Percentiles rank a stretch among this genome's conserved stretches.
Conservation (phyloP, 2,113 vertebrate species). For the Danio rerio region DNA sequence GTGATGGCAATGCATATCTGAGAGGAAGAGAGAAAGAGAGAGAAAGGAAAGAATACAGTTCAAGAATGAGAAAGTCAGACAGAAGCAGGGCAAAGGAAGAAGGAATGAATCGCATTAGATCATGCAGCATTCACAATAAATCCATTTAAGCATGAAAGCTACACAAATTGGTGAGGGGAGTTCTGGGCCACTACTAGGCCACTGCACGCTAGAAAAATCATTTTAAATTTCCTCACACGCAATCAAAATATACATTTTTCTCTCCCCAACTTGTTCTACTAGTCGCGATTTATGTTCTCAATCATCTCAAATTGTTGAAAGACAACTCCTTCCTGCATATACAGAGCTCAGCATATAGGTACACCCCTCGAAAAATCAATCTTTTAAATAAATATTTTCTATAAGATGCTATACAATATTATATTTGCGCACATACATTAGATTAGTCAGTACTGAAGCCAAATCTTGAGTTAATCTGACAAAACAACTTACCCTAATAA, state of each 20-base stretch:
- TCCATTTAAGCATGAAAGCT: slow-evolving; percentile 71
- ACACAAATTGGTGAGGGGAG: slow-evolving; percentile 56
- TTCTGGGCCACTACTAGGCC: slow-evolving; percentile 61
- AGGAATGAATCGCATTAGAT: slow-evolving; percentile 66
- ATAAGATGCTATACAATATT: no score
- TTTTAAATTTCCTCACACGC: not conserved
- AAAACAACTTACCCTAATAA: no score
- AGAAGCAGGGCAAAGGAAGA: slow-evolving; percentile 58
- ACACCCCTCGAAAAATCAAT: slow-evolving; percentile 9
- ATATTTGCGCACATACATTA: no score
- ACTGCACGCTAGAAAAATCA: slow-evolving; percentile 29
- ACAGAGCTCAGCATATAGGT: not conserved
- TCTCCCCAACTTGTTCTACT: slow-evolving; percentile 17
- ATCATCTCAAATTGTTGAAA: slow-evolving; percentile 48
- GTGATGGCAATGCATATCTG: slow-evolving; percentile 80
- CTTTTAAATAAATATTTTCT: no score
- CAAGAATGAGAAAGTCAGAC: slow-evolving; percentile 59
- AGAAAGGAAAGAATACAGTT: slow-evolving; percentile 59
- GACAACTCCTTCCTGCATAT: slow-evolving; percentile 9
- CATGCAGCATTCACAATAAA: slow-evolving; percentile 68
- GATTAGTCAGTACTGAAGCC: no score
- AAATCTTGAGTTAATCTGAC: no score
- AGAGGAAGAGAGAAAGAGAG: slow-evolving; percentile 62
- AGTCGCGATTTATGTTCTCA: slow-evolving; percentile 33
- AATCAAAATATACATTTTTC: slow-evolving; percentile 6